phyloP scores from a whole-genome alignment of 2,113 vertebrate genomes.

The Globicephala melas region DNA sequence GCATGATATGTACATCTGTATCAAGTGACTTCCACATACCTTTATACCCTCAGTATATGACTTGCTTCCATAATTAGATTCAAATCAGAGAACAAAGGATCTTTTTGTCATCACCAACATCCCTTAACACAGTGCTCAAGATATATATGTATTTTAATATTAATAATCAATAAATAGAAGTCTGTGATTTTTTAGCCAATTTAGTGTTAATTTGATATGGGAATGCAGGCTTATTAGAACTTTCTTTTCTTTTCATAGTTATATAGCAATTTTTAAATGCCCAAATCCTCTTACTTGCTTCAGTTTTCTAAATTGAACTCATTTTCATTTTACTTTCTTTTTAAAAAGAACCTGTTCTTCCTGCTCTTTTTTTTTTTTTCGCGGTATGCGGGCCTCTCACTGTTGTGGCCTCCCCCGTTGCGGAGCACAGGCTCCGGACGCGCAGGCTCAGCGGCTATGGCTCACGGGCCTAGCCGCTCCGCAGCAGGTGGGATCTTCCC shows the following conservation, averaged over 20 bases:
- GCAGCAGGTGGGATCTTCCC: no score
- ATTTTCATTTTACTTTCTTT: conserved; percentile 39
- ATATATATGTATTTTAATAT: background rate
- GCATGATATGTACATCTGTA: background rate
- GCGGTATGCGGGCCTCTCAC: no score
- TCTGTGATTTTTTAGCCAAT: background rate
- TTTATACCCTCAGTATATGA: background rate
- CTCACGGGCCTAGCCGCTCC: no score
- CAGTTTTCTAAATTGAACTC: conserved; percentile 19
- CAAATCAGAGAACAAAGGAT: background rate
- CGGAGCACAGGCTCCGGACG: no score
- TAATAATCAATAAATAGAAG: background rate
- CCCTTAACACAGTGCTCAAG: background rate
- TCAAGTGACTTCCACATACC: background rate
- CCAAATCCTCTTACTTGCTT: background rate
- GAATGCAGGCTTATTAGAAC: background rate
- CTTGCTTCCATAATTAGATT: background rate
- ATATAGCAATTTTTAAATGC: background rate
- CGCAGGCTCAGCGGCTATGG: no score
- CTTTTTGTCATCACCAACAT: background rate
- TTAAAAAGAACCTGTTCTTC: background rate
- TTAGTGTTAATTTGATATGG: background rate
- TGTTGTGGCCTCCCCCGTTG: no score
- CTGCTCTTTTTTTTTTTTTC: background rate
- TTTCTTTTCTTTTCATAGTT: background rate